phyloP scores from a whole-genome alignment of 2,888 invertebrate genomes.

The Acleris laterana region DNA sequence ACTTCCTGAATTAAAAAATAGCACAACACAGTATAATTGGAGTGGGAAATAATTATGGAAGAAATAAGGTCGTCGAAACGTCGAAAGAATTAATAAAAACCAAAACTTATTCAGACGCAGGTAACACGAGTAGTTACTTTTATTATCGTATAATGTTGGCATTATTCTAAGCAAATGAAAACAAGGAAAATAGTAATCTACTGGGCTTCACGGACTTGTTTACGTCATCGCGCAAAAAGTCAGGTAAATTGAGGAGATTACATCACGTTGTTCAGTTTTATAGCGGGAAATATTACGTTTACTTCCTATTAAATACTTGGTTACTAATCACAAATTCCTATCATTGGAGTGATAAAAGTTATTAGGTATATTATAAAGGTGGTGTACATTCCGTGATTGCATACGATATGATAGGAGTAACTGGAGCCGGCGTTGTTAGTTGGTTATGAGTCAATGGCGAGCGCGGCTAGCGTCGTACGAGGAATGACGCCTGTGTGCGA shows the following conservation, averaged over 20 bases:
- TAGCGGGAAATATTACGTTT: constrained; percentile 8
- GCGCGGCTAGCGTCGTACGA: constrained; percentile 55
- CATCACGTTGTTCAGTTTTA: too few relatives aligned
- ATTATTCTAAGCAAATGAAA: too few relatives aligned
- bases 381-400: constrained; percentile 11
- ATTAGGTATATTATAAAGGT: constrained; percentile 6
- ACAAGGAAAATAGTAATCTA: too few relatives aligned
- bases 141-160: too few relatives aligned
- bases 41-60: too few relatives aligned
- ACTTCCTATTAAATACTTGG: neutral
- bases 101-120: too few relatives aligned
- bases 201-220: too few relatives aligned
- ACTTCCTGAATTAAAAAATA: neutral
- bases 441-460: constrained; percentile 55
- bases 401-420: constrained; percentile 9
- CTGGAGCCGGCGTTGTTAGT: constrained; percentile 35
- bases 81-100: too few relatives aligned
- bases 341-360: constrained; percentile 18
- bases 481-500: constrained; percentile 68
- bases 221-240: too few relatives aligned
- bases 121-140: too few relatives aligned
- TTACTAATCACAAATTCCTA: constrained; percentile 6
- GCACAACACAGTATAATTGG: too few relatives aligned
- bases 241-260: too few relatives aligned
- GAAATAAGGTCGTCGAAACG: neutral